Percentiles rank a stretch among this genome's conserved stretches.
Conservation (phyloP, 1,140 invertebrate genomes). For the Achroia grisella region DNA sequence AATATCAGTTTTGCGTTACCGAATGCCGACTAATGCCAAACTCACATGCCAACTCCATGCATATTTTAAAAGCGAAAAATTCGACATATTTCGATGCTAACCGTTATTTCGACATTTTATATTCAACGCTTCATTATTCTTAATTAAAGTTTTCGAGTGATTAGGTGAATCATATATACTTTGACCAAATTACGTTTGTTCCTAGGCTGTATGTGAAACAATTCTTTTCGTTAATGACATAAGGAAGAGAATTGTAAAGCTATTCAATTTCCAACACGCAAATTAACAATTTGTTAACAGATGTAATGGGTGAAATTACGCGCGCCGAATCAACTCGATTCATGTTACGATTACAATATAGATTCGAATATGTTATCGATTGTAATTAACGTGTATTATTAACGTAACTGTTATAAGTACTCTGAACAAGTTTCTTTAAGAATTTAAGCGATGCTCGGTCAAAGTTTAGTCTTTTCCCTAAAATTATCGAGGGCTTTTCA, state of each 20-base stretch:
- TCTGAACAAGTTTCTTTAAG: slow-evolving; percentile 38
- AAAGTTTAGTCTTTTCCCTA: slow-evolving; percentile 58
- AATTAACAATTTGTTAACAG: slow-evolving; percentile 42
- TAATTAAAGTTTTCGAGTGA: slow-evolving; percentile 48
- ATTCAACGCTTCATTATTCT: slow-evolving; percentile 48
- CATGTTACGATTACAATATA: slow-evolving; percentile 49
- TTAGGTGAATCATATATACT: slow-evolving; percentile 31
- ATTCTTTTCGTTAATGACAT: slow-evolving; percentile 15
- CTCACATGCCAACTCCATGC: slow-evolving; percentile 39
- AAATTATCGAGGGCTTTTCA: slow-evolving; percentile 52
- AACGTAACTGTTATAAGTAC: slow-evolving; percentile 45
- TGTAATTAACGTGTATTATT: slow-evolving; percentile 47
- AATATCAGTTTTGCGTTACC: slow-evolving; percentile 55
- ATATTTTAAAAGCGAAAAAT: slow-evolving; percentile 36
- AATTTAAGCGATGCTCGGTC: slow-evolving; percentile 41
- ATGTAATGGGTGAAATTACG: slow-evolving; percentile 48
- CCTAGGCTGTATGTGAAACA: slow-evolving; percentile 2
- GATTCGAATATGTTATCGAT: slow-evolving; percentile 46
- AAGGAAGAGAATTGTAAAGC: slow-evolving; percentile 11
- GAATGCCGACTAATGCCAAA: slow-evolving; percentile 30
- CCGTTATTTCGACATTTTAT: slow-evolving; percentile 32
- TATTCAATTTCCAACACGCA: slow-evolving; percentile 23
- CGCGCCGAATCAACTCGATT: slow-evolving; percentile 47
- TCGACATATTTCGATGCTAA: slow-evolving; percentile 24
- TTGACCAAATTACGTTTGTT: slow-evolving; percentile 6